These are phyloP conservation scores for Drosophila multiciliata DNA, from an alignment of 2,888 invertebrate species.

Conservation along the genomic window DNA sequence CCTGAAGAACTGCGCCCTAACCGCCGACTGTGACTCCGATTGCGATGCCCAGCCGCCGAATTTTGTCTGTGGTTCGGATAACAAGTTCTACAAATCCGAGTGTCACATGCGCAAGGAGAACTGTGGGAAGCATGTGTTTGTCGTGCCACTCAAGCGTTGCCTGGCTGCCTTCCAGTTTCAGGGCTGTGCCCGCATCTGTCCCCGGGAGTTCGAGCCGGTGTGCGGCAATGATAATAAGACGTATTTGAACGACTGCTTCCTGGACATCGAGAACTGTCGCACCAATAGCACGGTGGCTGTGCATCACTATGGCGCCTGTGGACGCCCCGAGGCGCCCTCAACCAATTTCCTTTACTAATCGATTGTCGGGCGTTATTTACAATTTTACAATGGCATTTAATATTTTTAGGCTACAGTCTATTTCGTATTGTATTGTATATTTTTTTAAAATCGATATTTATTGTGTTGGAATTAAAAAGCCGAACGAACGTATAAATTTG, in stretches of 20 bases:
- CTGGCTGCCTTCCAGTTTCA: conserved; percentile 93
- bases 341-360: conserved; percentile 92
- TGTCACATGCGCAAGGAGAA: conserved; percentile 96
- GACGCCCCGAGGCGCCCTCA: conserved; percentile 93
- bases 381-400: conserved; percentile 73
- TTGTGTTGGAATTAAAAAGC: conserved; percentile 78
- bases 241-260: conserved; percentile 96
- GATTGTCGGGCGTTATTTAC: conserved; percentile 74
- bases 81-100: conserved; percentile 94
- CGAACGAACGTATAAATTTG: conserved; percentile 53
- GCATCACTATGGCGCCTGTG: conserved; percentile 93
- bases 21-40: conserved; percentile 91
- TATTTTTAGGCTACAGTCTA: conserved; percentile 73
- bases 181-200: conserved; percentile 94
- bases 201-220: conserved; percentile 94
- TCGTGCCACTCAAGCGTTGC: conserved; percentile 95
- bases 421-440: conserved; percentile 69
- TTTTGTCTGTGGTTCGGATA: conserved; percentile 95
- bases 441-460: conserved; percentile 71
- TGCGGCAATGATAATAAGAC: conserved; percentile 97
- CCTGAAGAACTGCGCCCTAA: conserved; percentile 93
- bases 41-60: conserved; percentile 87
- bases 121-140: conserved; percentile 95
- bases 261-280: conserved; percentile 95
- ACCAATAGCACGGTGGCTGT: conserved; percentile 91